These are phyloP conservation scores for Sphenopsis melanotis DNA, from an alignment of 2,797 vertebrate species.

Conservation along the genomic window DNA sequence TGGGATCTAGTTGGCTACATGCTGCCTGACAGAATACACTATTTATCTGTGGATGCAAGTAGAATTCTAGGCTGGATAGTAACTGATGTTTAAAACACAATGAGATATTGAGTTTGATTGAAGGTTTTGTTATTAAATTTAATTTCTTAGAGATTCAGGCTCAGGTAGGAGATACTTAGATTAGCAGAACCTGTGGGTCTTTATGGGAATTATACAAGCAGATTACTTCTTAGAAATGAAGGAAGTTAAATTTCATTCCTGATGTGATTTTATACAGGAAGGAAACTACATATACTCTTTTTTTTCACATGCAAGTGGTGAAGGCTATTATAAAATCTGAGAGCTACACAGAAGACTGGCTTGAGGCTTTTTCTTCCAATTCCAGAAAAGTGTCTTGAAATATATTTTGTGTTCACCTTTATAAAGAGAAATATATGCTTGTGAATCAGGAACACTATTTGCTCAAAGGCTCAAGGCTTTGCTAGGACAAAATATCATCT, in stretches of 20 bases:
- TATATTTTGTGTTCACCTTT: not conserved
- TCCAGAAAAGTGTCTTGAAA: not conserved
- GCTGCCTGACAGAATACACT: not conserved
- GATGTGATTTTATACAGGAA: not conserved
- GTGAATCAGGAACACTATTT: not conserved
- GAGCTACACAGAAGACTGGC: not conserved
- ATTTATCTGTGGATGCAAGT: not conserved
- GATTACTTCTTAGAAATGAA: not conserved
- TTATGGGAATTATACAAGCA: not conserved
- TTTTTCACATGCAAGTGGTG: not conserved
- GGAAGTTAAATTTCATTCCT: not conserved
- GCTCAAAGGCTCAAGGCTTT: not conserved
- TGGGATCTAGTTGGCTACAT: not conserved
- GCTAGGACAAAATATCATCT: not conserved
- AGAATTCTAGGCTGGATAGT: not conserved
- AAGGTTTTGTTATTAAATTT: not conserved
- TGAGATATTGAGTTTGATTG: not conserved
- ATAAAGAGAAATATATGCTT: not conserved
- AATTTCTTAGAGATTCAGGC: not conserved
- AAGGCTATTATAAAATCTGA: not conserved
- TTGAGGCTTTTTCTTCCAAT: not conserved
- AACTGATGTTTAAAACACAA: not conserved
- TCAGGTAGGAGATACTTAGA: not conserved
- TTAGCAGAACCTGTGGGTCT: not conserved
- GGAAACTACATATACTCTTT: not conserved